Percentiles rank a stretch among this genome's conserved stretches.
These are phyloP conservation scores for Enoplosus armatus DNA, from an alignment of 2,797 vertebrate species.

Conservation along the genomic window DNA sequence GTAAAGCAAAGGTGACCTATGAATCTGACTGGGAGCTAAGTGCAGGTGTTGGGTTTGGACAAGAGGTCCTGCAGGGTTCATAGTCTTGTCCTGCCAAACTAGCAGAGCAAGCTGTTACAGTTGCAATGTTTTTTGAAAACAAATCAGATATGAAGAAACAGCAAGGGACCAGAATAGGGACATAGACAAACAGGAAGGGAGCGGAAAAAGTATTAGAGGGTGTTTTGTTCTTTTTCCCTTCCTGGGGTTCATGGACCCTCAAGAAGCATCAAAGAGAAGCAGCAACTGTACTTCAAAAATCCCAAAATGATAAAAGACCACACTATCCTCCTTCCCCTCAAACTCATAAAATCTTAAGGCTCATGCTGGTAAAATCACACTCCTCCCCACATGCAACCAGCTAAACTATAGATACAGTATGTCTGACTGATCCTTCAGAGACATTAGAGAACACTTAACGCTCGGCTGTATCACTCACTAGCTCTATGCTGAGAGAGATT, in stretches of 20 bases:
- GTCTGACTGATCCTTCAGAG: slow-evolving; percentile 44
- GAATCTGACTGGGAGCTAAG: slow-evolving; percentile 7
- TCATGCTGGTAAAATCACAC: slow-evolving; percentile 35
- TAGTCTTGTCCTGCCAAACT: background rate
- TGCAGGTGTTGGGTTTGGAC: background rate
- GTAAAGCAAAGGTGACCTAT: background rate
- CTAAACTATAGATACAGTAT: slow-evolving; percentile 39
- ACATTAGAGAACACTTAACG: slow-evolving; percentile 35
- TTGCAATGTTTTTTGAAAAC: background rate
- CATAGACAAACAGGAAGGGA: background rate
- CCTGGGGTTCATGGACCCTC: slow-evolving; percentile 2
- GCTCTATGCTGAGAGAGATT: slow-evolving; percentile 27
- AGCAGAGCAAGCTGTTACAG: background rate
- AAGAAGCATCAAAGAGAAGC: slow-evolving; percentile 38
- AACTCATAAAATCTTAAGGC: slow-evolving; percentile 29
- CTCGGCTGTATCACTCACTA: slow-evolving; percentile 11
- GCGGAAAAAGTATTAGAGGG: background rate
- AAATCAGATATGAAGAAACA: background rate
- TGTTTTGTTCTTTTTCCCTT: slow-evolving; percentile 1
- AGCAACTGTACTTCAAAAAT: slow-evolving; percentile 24
- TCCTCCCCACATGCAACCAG: slow-evolving; percentile 25
- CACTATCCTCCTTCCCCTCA: slow-evolving; percentile 11
- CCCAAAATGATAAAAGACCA: slow-evolving; percentile 35
- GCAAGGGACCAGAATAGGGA: background rate
- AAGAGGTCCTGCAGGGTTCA: slow-evolving; percentile 3